Evolutionary conservation across 2,888 invertebrate genomes (phyloP).

Genomic region (Eupithecia inturbata): DNA sequence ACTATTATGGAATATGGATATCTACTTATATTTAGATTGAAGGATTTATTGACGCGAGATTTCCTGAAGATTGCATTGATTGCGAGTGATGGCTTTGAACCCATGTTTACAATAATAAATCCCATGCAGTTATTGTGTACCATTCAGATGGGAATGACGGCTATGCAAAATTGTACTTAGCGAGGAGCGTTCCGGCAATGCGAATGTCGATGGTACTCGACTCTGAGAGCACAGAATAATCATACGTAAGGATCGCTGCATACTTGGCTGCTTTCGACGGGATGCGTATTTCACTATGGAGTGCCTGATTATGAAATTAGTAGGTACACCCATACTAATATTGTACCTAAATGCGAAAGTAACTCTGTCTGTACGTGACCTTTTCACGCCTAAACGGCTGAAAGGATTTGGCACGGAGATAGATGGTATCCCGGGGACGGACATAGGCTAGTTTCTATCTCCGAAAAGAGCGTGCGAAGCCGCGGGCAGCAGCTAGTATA

Average conservation of each 20-base stretch:
- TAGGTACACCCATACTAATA: no score
- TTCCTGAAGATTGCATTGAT: constrained; percentile 42
- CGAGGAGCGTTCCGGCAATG: constrained; percentile 52
- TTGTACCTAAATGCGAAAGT: no score
- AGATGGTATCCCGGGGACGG: no score
- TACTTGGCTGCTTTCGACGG: not conserved
- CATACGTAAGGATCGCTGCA: not conserved
- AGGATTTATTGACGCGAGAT: constrained; percentile 31
- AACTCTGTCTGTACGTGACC: no score
- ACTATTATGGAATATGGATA: no score
- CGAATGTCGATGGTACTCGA: constrained; percentile 60
- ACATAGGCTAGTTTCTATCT: no score
- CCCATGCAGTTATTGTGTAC: constrained; percentile 60
- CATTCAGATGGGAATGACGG: constrained; percentile 67
- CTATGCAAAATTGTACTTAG: constrained; percentile 63
- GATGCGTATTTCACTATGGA: not conserved
- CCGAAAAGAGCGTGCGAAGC: no score
- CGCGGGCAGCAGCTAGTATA: no score
- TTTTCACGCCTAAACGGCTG: no score
- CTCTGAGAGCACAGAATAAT: constrained; percentile 48
- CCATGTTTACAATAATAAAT: constrained; percentile 54
- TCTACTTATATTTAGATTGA: no score
- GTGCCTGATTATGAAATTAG: no score
- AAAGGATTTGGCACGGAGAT: no score
- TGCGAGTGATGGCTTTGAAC: constrained; percentile 51